Evolutionary conservation across 1,140 invertebrate species (phyloP).

Genomic region (Brachionus asplanchnoidis): DNA sequence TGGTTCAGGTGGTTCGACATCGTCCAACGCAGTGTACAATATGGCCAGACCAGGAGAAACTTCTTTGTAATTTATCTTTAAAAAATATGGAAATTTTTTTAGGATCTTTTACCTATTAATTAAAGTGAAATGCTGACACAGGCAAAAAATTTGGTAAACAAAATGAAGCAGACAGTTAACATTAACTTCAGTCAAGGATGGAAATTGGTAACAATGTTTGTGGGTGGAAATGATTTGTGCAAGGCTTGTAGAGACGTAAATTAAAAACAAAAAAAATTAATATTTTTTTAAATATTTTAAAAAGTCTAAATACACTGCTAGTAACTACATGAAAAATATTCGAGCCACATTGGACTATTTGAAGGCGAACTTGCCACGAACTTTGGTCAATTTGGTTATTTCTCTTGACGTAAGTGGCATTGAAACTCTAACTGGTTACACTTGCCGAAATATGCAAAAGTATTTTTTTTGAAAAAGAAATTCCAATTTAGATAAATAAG

Average conservation of each 20-base stretch:
- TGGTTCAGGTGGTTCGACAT: conserved; percentile 45
- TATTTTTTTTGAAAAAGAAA: not conserved
- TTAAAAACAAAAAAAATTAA: not conserved
- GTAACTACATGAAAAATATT: conserved; percentile 65
- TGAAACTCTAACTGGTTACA: not conserved
- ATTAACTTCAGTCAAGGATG: conserved; percentile 60
- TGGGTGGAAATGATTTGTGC: conserved; percentile 76
- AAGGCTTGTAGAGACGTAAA: conserved; percentile 62
- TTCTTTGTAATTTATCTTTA: conserved; percentile 44
- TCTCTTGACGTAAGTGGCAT: conserved; percentile 60
- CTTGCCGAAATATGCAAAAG: conserved; percentile 39
- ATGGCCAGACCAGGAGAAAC: conserved; percentile 50
- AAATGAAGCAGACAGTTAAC: conserved; percentile 64
- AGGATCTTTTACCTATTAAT: not conserved
- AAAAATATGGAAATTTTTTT: not conserved
- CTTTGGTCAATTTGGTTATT: conserved; percentile 71
- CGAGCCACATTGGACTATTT: conserved; percentile 62
- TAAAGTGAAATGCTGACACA: conserved; percentile 65
- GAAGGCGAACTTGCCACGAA: conserved; percentile 66
- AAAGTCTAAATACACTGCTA: conserved; percentile 48
- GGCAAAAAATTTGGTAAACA: conserved; percentile 64
- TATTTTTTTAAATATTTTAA: not conserved
- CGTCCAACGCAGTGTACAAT: conserved; percentile 48
- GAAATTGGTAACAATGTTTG: conserved; percentile 75
- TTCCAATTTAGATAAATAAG: not conserved